These are phyloP conservation scores for Hymenochirus boettgeri DNA, from an alignment of 2,113 vertebrate species.

Conservation along the genomic window DNA sequence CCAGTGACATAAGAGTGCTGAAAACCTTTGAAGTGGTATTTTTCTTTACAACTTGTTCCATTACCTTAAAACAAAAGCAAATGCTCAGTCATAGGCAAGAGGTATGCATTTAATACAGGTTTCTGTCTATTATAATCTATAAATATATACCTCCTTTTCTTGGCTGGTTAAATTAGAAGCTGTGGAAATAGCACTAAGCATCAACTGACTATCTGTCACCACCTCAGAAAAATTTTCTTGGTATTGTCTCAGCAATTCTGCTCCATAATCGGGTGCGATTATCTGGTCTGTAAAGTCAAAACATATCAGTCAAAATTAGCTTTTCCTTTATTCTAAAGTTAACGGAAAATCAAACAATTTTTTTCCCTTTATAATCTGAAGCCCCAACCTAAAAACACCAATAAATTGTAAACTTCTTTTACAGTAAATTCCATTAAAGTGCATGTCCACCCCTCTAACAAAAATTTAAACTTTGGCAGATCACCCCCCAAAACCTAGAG, in stretches of 20 bases:
- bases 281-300: conserved; percentile 43
- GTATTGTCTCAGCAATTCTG: conserved; percentile 55
- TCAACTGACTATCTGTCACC: conserved; percentile 48
- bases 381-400: too few relatives aligned
- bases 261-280: conserved; percentile 51
- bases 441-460: too few relatives aligned
- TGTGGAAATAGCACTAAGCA: conserved; percentile 52
- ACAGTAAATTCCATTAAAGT: too few relatives aligned
- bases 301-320: background rate
- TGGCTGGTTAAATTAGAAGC: conserved; percentile 49
- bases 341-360: too few relatives aligned
- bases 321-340: too few relatives aligned
- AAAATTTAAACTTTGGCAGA: too few relatives aligned
- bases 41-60: conserved; percentile 53
- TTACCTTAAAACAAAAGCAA: conserved; percentile 42
- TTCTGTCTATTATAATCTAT: background rate
- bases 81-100: background rate
- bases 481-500: too few relatives aligned
- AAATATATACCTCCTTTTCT: conserved; percentile 56
- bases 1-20: conserved; percentile 50
- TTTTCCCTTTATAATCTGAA: too few relatives aligned
- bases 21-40: conserved; percentile 38
- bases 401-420: too few relatives aligned
- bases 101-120: background rate
- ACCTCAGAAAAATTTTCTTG: conserved; percentile 53